Base-by-base conservation (phyloP, 2,888 invertebrate genomes). In the Ellobium chinense region DNA sequence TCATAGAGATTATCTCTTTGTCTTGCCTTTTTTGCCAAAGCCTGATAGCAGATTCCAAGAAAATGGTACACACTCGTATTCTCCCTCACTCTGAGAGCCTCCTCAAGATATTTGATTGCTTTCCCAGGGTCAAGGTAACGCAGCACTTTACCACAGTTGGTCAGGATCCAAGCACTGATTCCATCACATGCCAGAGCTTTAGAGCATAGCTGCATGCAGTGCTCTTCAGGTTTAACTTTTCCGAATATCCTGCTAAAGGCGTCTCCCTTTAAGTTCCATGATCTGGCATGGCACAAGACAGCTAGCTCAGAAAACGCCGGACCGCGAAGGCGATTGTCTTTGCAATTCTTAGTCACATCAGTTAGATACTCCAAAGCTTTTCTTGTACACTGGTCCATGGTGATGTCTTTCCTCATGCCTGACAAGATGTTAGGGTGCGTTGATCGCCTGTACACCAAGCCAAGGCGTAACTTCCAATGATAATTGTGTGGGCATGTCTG, bases 291-390 rank as follows among this genome's bases (percentile, higher is more conserved):
- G 31, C 68, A 68, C 24, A 68, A 39, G 1, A 68, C 68, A 12
- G 68, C 68, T 3, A 68, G 68, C 12, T 68, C 68, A 27, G 68
- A 68, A 27, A 7, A 39, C 12, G 68, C 68, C 12, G 68, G 68
- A 2, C 68, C 68, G 14, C 68, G 27, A 39, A 68, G 68, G 37
- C n/a, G 18, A 21, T 36, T 36, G n/a, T 31, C 37, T 37, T 24
- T 24, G 14, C 24, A 27, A n/a, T 65, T 36, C 29, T 39, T 24
- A 39, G 21, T 21, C 24, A 68, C 68, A 39, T 68, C 68, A 9
- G n/a, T 68, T n/a, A 68, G 46, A 24, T 27, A 0, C 1, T 7
- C 27, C 1, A 12, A 9, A 27, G 68, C 7, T 14, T 39, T 68
- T 68, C 46, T 18, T n/a, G 46, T 29, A 24, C 24, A 68, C 46